These are phyloP conservation scores for Sander lucioperca DNA, from an alignment of 2,113 vertebrate species.

Conservation along the genomic window DNA sequence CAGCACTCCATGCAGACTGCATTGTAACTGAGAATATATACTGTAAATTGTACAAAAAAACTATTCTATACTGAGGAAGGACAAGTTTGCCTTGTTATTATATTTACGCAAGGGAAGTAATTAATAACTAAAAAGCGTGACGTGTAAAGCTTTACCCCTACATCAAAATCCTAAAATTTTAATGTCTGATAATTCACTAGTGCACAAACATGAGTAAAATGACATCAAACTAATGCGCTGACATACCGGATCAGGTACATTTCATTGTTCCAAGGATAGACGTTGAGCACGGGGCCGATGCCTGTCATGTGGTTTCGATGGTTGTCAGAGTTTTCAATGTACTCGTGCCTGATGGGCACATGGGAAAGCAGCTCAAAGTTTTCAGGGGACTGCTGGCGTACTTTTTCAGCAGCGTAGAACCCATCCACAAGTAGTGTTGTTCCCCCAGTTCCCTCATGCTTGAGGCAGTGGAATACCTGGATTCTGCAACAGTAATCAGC, in stretches of 20 bases:
- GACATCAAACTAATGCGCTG: neutral
- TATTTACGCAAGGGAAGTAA: neutral
- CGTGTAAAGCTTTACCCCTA: neutral
- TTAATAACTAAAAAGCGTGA: neutral
- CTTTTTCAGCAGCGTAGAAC: slow-evolving; percentile 89
- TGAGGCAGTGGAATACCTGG: slow-evolving; percentile 95
- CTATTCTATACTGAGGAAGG: neutral
- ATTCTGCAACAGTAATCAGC: slow-evolving; percentile 81
- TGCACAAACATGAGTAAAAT: neutral
- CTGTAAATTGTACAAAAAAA: too few species aligned
- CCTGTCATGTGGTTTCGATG: slow-evolving; percentile 92
- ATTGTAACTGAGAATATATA: too few species aligned
- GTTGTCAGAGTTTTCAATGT: slow-evolving; percentile 86
- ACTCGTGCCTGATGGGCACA: slow-evolving; percentile 92
- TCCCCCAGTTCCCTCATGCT: slow-evolving; percentile 93
- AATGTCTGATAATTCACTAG: neutral
- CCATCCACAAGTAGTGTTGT: slow-evolving; percentile 93
- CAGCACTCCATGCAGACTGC: too few species aligned
- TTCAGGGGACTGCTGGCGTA: slow-evolving; percentile 83
- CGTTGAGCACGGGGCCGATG: slow-evolving; percentile 89
- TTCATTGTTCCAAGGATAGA: slow-evolving; percentile 96
- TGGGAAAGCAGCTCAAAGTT: slow-evolving; percentile 89
- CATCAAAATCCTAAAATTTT: neutral
- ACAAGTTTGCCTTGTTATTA: neutral
- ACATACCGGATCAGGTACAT: slow-evolving; percentile 91